Conservation (phyloP, 2,113 vertebrate genomes). For the Centrocercus urophasianus region DNA sequence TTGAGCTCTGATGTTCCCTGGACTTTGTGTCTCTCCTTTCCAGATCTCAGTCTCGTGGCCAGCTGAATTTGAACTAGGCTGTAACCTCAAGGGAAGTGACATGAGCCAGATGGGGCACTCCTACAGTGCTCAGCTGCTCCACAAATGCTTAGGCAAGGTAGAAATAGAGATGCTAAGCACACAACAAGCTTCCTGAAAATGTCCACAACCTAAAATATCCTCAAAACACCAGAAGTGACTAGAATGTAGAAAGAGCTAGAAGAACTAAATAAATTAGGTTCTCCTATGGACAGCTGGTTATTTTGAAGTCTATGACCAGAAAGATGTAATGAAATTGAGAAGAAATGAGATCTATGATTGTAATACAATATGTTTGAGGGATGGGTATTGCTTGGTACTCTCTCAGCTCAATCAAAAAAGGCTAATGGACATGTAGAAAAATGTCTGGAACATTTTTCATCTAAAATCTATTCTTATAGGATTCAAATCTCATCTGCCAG, state of each 20-base stretch:
- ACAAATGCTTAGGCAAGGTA: rapidly evolving
- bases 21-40: background rate
- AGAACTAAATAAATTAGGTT: background rate
- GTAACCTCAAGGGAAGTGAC: background rate
- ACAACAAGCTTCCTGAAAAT: background rate
- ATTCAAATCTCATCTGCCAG: background rate
- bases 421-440: background rate
- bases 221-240: background rate
- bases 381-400: background rate
- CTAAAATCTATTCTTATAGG: background rate
- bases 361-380: background rate
- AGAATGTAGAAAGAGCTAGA: background rate
- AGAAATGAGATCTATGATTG: background rate
- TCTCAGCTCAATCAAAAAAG: background rate
- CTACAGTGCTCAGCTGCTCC: background rate
- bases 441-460: background rate
- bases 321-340: background rate
- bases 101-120: rapidly evolving
- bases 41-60: background rate
- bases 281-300: background rate
- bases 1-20: background rate
- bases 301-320: background rate
- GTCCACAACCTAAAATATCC: background rate
- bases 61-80: background rate
- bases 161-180: background rate